Percentiles rank a stretch among this genome's conserved stretches.
phyloP scores from a whole-genome alignment of 1,140 invertebrate genomes.

The Micrasema longulum region DNA sequence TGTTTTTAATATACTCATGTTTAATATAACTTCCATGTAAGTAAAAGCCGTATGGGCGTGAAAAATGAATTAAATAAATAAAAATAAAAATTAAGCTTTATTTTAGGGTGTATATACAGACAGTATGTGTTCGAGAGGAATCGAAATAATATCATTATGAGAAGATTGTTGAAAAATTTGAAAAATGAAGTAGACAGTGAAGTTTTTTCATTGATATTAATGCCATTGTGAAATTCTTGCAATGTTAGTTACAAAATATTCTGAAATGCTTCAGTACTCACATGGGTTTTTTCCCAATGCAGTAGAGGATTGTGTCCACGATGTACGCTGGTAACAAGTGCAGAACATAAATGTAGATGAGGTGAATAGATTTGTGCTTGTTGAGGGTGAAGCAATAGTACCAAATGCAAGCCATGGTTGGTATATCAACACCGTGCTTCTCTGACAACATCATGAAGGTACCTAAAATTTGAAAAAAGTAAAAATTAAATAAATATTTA shows the following conservation, averaged over 20 bases:
- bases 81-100: too few species aligned
- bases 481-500: neutral
- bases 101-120: too few species aligned
- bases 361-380: constrained; percentile 64
- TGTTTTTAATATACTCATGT: too few species aligned
- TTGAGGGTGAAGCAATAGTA: constrained; percentile 68
- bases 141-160: neutral
- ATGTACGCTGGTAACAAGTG: constrained; percentile 73
- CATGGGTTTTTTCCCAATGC: constrained; percentile 73
- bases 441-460: constrained; percentile 67
- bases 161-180: neutral
- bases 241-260: too few species aligned
- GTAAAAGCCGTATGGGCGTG: too few species aligned
- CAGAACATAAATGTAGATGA: constrained; percentile 66
- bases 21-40: too few species aligned
- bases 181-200: neutral
- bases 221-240: too few species aligned
- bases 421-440: constrained; percentile 59
- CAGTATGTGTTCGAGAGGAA: too few species aligned
- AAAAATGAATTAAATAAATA: too few species aligned
- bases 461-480: constrained; percentile 55
- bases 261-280: too few species aligned
- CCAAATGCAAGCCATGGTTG: constrained; percentile 66
- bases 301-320: constrained; percentile 67
- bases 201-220: neutral